Conservation (phyloP, 1,140 invertebrate species). For the Tetragnatha versicolor region DNA sequence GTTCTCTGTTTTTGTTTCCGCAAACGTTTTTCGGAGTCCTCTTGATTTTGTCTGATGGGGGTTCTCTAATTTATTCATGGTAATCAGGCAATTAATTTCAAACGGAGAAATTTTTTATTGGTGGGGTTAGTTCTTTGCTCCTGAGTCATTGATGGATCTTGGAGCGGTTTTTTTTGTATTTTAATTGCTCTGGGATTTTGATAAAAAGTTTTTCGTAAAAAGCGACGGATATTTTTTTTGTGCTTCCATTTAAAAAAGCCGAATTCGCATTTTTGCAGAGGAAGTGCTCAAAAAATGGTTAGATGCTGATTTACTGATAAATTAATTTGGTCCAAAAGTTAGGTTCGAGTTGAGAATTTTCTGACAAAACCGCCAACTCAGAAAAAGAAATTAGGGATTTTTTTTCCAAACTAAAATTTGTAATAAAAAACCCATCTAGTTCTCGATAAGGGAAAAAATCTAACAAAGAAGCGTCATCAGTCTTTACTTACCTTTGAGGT, state of each 20-base stretch:
- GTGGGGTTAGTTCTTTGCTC: neutral
- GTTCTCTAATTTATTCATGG: conserved; percentile 16
- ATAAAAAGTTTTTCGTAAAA: too few relatives aligned
- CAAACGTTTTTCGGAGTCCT: neutral
- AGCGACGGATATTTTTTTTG: neutral
- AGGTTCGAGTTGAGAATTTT: neutral
- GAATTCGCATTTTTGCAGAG: too few relatives aligned
- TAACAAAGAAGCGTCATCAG: too few relatives aligned
- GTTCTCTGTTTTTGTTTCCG: conserved; percentile 8
- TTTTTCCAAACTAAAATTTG: neutral
- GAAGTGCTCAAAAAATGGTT: too few relatives aligned
- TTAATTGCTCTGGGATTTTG: neutral
- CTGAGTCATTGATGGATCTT: conserved; percentile 2
- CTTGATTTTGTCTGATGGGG: neutral
- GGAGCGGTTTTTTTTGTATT: neutral
- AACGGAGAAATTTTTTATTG: neutral
- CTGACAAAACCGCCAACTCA: neutral
- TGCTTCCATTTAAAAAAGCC: neutral
- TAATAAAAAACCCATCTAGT: neutral
- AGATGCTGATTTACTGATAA: neutral
- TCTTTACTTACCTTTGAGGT: too few relatives aligned
- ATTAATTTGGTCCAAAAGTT: neutral
- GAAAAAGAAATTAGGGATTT: neutral
- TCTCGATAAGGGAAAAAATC: neutral
- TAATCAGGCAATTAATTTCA: conserved; percentile 47